phyloP scores from a whole-genome alignment of 1,140 invertebrate species.

The Aleiodes sp. region DNA sequence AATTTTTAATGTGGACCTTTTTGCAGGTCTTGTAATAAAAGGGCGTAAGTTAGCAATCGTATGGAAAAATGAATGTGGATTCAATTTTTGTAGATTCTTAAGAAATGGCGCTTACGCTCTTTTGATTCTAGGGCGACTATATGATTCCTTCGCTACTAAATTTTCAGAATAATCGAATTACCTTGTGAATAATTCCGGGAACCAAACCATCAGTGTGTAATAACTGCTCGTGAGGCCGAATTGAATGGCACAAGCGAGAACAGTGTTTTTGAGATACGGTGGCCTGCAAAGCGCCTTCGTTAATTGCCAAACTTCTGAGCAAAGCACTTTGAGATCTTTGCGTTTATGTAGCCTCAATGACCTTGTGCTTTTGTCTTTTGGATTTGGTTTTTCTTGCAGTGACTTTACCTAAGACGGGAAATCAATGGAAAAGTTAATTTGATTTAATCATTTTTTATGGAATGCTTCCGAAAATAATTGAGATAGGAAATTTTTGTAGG shows the following conservation, averaged over 20 bases:
- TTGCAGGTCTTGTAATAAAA: no score
- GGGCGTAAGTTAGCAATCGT: no score
- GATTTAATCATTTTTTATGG: neutral
- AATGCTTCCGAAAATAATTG: neutral
- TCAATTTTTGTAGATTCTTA: no score
- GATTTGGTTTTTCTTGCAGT: slow-evolving; percentile 72
- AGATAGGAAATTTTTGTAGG: no score
- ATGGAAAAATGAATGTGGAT: no score
- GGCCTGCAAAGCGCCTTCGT: slow-evolving; percentile 75
- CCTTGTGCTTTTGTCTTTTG: slow-evolving; percentile 66
- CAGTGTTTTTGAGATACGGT: slow-evolving; percentile 75
- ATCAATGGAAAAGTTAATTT: neutral
- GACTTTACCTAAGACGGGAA: slow-evolving; percentile 72
- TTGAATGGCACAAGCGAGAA: slow-evolving; percentile 78
- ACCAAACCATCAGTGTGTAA: slow-evolving; percentile 86
- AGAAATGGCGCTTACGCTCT: no score
- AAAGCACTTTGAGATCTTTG: slow-evolving; percentile 73
- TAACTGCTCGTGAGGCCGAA: slow-evolving; percentile 81
- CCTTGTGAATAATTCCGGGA: slow-evolving; percentile 77
- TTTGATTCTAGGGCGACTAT: no score
- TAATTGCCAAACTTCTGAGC: slow-evolving; percentile 73
- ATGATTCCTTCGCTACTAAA: no score
- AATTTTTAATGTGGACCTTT: no score
- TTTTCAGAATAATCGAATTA: slow-evolving; percentile 31
- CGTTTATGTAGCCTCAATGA: slow-evolving; percentile 68